Evolutionary conservation across 2,797 vertebrate genomes (phyloP).

Genomic region (Atherinosoma microstoma): DNA sequence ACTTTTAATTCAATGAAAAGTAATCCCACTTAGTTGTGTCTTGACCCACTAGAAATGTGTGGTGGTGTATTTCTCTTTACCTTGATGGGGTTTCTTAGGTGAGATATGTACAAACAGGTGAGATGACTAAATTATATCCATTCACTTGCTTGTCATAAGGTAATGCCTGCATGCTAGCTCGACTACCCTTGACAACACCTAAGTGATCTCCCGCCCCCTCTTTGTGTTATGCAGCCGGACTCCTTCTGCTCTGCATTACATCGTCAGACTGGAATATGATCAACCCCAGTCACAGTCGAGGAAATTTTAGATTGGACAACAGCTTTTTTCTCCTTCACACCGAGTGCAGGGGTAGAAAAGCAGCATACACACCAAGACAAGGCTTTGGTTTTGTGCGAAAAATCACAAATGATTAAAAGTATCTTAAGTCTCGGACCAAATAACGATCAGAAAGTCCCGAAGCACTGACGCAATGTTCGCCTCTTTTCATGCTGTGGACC

Average conservation of each 20-base stretch:
- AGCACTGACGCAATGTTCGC: not conserved
- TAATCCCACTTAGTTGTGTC: too few relatives aligned
- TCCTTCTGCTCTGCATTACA: slow-evolving; percentile 12
- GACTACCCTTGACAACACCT: not conserved
- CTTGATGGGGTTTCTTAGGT: not conserved
- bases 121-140: not conserved
- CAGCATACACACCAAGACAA: not conserved
- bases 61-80: not conserved
- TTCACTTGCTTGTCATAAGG: too few relatives aligned
- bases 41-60: not conserved
- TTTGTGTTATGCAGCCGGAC: not conserved
- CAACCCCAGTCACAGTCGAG: not conserved
- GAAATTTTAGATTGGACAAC: not conserved
- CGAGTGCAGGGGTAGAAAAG: not conserved
- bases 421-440: slow-evolving; percentile 6
- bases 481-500: slow-evolving; percentile 8
- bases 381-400: slow-evolving; percentile 8
- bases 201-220: not conserved
- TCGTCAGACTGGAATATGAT: not conserved
- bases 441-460: not conserved
- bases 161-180: not conserved
- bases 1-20: not conserved
- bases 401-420: not conserved
- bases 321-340: not conserved
- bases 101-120: not conserved